Conservation (phyloP, 2,113 vertebrate genomes). For the Crotalus helleri region DNA sequence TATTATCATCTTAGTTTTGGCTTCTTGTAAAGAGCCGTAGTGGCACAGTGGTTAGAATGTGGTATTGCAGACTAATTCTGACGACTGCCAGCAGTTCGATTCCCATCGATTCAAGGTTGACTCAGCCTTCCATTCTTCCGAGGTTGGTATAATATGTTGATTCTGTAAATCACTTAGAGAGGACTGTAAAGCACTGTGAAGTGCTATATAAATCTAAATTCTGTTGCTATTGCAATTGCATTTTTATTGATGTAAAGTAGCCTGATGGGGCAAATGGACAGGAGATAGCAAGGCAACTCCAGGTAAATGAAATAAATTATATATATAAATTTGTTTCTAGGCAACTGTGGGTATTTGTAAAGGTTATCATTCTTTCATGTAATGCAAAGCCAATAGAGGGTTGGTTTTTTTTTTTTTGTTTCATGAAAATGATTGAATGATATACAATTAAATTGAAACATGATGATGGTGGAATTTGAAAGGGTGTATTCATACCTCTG, state of each 20-base stretch:
- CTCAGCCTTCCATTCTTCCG: background rate
- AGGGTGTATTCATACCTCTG: background rate
- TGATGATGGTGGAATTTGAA: background rate
- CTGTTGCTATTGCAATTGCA: background rate
- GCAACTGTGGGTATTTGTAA: background rate
- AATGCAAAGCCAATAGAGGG: background rate
- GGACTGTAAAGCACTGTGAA: too few species aligned
- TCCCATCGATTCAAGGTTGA: background rate
- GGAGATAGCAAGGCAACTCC: background rate
- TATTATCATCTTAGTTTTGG: background rate
- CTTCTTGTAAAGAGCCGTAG: background rate
- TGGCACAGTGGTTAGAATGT: background rate
- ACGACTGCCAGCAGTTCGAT: background rate
- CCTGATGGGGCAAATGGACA: background rate
- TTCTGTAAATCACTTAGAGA: too few species aligned
- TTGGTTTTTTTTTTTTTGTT: background rate
- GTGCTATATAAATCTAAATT: too few species aligned
- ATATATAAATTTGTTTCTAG: background rate
- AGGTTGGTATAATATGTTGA: background rate
- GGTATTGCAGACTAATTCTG: background rate
- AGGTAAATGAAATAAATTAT: background rate
- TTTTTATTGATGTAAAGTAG: background rate
- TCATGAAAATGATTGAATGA: background rate
- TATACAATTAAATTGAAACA: background rate
- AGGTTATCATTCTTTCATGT: background rate